Conservation (phyloP, 1,140 invertebrate species). For the Spodoptera frugiperda region DNA sequence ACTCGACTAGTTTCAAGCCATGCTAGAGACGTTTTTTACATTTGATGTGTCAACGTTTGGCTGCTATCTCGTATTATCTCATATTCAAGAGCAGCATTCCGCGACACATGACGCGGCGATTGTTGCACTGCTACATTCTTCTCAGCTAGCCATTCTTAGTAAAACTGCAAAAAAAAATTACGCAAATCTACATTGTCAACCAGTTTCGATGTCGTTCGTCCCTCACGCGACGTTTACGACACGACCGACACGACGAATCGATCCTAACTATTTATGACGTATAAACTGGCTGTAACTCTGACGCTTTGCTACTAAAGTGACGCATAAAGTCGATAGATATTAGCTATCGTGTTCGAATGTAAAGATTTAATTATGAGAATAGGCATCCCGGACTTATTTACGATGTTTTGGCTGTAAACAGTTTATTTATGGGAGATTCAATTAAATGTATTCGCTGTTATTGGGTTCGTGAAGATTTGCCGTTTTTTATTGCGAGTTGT, state of each 20-base stretch:
- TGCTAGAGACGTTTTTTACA: too few species aligned
- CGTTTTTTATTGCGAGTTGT: too few species aligned
- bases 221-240: conserved; percentile 34
- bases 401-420: conserved; percentile 26
- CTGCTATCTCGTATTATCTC: too few species aligned
- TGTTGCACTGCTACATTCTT: too few species aligned
- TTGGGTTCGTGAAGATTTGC: not conserved
- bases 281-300: conserved; percentile 27
- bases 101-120: too few species aligned
- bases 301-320: conserved; percentile 23
- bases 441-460: conserved; percentile 17
- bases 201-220: not conserved
- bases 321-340: conserved; percentile 32
- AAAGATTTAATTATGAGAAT: conserved; percentile 40
- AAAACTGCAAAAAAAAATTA: not conserved
- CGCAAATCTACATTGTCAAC: not conserved
- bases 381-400: conserved; percentile 13
- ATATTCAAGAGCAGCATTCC: too few species aligned
- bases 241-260: not conserved
- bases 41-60: too few species aligned
- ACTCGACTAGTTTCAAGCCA: too few species aligned
- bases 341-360: conserved; percentile 28
- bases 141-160: too few species aligned
- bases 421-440: not conserved
- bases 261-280: conserved; percentile 42